Evolutionary conservation across 1,140 invertebrate genomes (phyloP), one percentile per base, ranked within the genome.

Genomic region (Anastrepha ludens): DNA sequence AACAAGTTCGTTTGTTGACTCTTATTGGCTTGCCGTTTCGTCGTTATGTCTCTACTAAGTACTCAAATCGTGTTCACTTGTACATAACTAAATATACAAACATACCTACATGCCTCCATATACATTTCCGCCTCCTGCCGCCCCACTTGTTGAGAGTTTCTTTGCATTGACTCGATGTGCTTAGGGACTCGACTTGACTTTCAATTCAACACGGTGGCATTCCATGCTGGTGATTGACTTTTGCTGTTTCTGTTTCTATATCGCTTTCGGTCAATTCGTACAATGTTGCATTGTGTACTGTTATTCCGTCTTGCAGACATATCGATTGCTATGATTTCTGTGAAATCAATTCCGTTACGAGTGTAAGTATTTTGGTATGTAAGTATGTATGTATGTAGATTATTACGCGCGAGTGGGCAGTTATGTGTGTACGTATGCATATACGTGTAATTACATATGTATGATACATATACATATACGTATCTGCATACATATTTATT

Each of bases 191-290:
- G 41, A 60, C 58, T 86, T 86, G 55, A 62, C 41, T 62, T 60
- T 86, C 85, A 86, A 60, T 86, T 65, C 62, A 62, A 67, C 7
- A 2, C 86, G 85, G 47, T 64, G 90, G 90, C 91, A 91, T 91
- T 91, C 91, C 91, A 90, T 90, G 90, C 90, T 91, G 91, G 91
- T 91, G 91, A 89, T 92, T 92, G 91, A 92, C 91, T 92, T 91
- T 89, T 90, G 89, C 89, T 91, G 89, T 81, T 85, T 85, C 85
- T 86, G 85, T 86, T 86, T 86, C 59, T 60, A 62, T 59, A 41
- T 89, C 89, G 85, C 44, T 15, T 64, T 87, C 62, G 86, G 59
- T 67, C n/a, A 50, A 17, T 55, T 50, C 47, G 59, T 74, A 47
- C 15, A 39, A 11, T 15, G 4, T 29, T 50, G 17, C 50, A 50